Base-by-base conservation (phyloP, 2,797 vertebrate genomes). In the Limnodromus scolopaceus region DNA sequence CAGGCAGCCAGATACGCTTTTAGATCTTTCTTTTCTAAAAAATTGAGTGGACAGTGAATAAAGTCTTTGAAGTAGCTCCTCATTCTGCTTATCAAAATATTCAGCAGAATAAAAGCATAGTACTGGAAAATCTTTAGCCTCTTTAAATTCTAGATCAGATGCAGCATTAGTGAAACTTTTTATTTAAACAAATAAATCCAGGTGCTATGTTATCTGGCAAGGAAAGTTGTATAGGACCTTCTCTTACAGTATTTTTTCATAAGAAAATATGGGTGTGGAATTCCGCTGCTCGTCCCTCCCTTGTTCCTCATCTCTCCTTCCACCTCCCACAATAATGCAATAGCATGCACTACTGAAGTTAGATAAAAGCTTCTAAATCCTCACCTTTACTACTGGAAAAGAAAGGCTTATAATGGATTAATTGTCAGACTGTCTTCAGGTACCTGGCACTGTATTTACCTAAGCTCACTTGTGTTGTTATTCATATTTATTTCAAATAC, bases 71-170 rank as follows among this genome's bases (percentile, higher is more conserved):
- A 91, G n/a, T 48, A 51, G 57, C 58, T 92, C 30, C 36, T 88
- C 13, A 16, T 48, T 66, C 72, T 76, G 55, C 48, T 41, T 61
- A 92, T 89, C 53, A 69, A 88, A 94, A 79, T 30, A 43, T 76
- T 61, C 25, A 87, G 32, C 48, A 83, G 49, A 89, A 79, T 54
- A 74, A 85, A 89, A 95, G 18, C 43, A 27, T 46, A 84, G 17
- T 53, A 57, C 38, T 87, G 27, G 39, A 71, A 96, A 96, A 82
- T 79, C 51, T 82, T 84, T 86, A 92, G 20, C 39, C n/a, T 87
- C 53, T 89, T 84, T 79, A 93, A 92, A 57, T 76, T 63, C 39
- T 79, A 48, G 32, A 70, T 92, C 16, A 61, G 36, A 65, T 85
- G 45, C 27, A 70, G 61, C 23, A 11, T 57, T 65, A 63, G 16